phyloP scores from a whole-genome alignment of 2,888 invertebrate species.

The Geotrupes spiniger region DNA sequence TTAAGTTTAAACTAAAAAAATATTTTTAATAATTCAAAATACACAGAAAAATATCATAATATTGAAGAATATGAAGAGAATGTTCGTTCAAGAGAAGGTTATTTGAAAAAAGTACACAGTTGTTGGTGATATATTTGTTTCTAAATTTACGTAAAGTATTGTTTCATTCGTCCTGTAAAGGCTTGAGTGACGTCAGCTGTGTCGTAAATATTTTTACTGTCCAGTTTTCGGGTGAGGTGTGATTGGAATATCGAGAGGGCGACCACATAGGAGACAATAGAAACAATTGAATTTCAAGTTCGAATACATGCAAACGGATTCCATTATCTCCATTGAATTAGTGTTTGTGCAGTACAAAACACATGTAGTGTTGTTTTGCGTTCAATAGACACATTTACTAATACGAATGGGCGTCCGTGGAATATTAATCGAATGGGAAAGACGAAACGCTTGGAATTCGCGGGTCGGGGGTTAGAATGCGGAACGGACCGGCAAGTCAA shows the following conservation, averaged over 20 bases:
- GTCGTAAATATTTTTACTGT: conserved; percentile 29
- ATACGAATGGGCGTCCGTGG: conserved; percentile 44
- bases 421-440: conserved; percentile 41
- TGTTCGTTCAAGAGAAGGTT: too few species aligned
- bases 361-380: conserved; percentile 44
- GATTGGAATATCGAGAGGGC: conserved; percentile 40
- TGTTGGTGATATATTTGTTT: too few species aligned
- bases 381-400: conserved; percentile 42
- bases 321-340: conserved; percentile 45
- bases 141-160: too few species aligned
- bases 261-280: conserved; percentile 38
- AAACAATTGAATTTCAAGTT: conserved; percentile 44
- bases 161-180: too few species aligned
- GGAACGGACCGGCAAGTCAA: conserved; percentile 29
- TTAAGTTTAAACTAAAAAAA: too few species aligned
- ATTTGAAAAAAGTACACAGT: too few species aligned
- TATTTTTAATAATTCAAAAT: too few species aligned
- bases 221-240: conserved; percentile 38
- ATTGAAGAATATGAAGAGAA: too few species aligned
- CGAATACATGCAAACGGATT: conserved; percentile 42
- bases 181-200: too few species aligned
- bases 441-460: conserved; percentile 20
- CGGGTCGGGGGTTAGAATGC: conserved; percentile 25
- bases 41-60: too few species aligned
- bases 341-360: conserved; percentile 47